Base-by-base conservation (phyloP, 2,113 vertebrate species). In the Orycteropus afer region DNA sequence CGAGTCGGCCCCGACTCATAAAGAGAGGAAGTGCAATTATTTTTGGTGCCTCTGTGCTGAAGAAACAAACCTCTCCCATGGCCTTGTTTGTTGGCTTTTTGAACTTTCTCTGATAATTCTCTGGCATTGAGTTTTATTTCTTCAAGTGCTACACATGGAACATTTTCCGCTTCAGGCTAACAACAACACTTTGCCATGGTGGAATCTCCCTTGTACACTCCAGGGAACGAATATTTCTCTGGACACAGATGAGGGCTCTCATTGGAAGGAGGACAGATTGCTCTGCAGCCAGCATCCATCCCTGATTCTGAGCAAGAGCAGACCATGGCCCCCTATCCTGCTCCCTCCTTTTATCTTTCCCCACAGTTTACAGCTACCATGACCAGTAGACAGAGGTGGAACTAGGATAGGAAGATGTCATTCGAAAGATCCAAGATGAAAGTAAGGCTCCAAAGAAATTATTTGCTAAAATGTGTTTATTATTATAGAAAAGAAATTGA, bases 51-150 rank as follows among this genome's bases (percentile, higher is more conserved):
- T 86, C 42, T 53, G 3, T n/a, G 45, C 59, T 65, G 20, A 73
- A 85, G 85, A 92, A 95, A 74, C 65, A 73, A 95, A 90, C 73
- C 34, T 95, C 86, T 95, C 93, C 77, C 93, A 79, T 74, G 88
- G 94, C 94, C 94, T 90, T 94, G 59, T 53, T 47, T 47, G 17
- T 55, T 74, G 65, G 85, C 4, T 53, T 45, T 18, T 55, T 73
- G 32, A 77, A 37, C 77, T 45, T 73, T 49, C 63, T 69, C 61
- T 65, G 63, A n/a, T 1, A 67, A 25, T 69, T 42, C 27, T 76
- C 85, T 61, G 65, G 47, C 67, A 67, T 1, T 67, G 51, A 47
- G 57, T 78, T 85, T 73, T 49, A 55, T 42, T 78, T 67, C 47
- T 73, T 12, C 5, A 53, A 65, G 57, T n/a, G 65, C 59, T 85